Evolutionary conservation across 2,113 vertebrate species (phyloP).

Genomic region (Condylura cristata): DNA sequence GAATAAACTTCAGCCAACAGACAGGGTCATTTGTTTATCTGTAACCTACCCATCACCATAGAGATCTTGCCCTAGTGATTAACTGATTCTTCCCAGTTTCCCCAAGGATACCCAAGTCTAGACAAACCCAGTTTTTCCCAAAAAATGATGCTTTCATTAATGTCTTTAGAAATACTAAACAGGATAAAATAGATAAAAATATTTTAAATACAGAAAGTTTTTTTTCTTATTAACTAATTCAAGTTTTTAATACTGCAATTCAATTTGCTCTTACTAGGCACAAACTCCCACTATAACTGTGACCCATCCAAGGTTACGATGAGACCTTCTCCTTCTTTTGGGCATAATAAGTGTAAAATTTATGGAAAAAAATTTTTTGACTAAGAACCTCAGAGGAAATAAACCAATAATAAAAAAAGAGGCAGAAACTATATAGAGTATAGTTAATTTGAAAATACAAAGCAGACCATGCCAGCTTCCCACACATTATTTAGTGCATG

Average conservation of each 20-base stretch:
- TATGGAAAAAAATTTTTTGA: background rate
- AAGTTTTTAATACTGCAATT: background rate
- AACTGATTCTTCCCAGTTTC: background rate
- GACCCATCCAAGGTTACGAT: background rate
- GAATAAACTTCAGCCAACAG: background rate
- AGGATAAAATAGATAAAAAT: background rate
- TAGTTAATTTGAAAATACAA: background rate
- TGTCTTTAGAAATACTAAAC: slow-evolving; percentile 26
- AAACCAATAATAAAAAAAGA: slow-evolving; percentile 2
- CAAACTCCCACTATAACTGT: background rate
- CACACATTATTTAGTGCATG: background rate
- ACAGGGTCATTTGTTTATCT: background rate
- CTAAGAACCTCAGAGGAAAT: background rate
- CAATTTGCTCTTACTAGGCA: background rate
- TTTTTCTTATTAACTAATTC: background rate
- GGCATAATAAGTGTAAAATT: background rate
- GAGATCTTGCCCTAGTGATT: background rate
- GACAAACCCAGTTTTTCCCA: background rate
- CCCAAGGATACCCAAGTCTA: background rate
- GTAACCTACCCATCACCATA: rapidly evolving
- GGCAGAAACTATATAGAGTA: background rate
- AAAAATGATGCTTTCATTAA: background rate
- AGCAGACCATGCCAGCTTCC: background rate
- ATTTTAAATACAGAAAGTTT: background rate
- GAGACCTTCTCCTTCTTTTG: slow-evolving; percentile 6